Evolutionary conservation across 2,888 invertebrate genomes (phyloP), one percentile per base, ranked within the genome.

Genomic region (Rhingia campestris): DNA sequence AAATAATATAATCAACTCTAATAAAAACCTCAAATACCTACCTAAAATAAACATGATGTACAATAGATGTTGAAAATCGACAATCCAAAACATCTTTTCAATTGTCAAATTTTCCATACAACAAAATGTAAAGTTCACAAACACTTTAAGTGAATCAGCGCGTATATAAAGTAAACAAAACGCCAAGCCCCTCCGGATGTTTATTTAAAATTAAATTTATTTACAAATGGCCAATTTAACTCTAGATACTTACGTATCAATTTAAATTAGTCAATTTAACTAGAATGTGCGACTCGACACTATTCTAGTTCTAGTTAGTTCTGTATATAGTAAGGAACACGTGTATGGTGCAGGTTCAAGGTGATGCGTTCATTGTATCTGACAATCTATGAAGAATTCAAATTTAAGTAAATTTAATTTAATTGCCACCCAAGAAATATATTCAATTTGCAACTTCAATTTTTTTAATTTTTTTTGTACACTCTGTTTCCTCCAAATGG

Each of bases 121-220:
- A 10, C 41, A 14, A 14, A 5, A 4, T 32, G 9, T 4, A 22
- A 30, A 49, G 30, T 7, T 9, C n/a, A 30, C 10, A 32, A 41
- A 32, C n/a, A 51, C 6, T 35, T 35, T 9, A 1, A n/a, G 39
- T 63, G 49, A 39, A 9, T 47, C 43, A 67, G 14, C 12, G 14
- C 32, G 12, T 41, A 73, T 47, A 39, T 33, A 37, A 0, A 6
- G 4, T 47, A 73, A 73, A 43, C 56, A 66, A 74, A 35, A 30
- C 39, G 49, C 33, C 64, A 49, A 64, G 74, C 74, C 74, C 58
- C 74, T n/a, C 30, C 66, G 66, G 74, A 74, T 74, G 35, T 74
- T 58, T 74, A 51, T 35, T 58, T 35, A 35, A n/a, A 45, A 32
- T 73, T 10, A 47, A 45, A 45, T 37, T 12, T 39, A 51, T 41